Base-by-base conservation (phyloP, 2,113 vertebrate species). In the Crotalus horridus region DNA sequence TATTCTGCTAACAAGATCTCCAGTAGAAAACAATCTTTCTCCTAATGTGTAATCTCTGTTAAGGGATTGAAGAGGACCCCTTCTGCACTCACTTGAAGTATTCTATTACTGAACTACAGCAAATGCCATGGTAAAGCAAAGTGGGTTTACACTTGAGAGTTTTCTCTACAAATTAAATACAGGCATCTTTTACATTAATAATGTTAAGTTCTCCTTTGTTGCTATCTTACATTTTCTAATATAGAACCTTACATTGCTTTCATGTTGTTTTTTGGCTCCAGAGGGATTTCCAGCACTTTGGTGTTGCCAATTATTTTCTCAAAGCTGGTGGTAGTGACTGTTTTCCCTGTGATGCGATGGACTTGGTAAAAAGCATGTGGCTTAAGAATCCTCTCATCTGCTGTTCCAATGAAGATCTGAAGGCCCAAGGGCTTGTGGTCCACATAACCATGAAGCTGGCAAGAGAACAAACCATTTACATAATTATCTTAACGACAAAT, bases 351-450 rank as follows among this genome's bases (percentile, higher is more conserved):
- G 96, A 99, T 99, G 94, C 99, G 99, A 94, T 99, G 99, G 29
- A 99, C 99, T 96, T 99, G 99, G 95, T 99, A 99, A 97, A 99
- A 99, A 94, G 99, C 99, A 0, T 99, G 99, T 2, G 99, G 99
- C 93, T 99, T 99, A 1, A 99, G 98, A 97, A 99, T 99, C 56
- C 99, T 97, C 96, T 99, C 99, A 0, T 99, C 99, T 0, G 99
- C 99, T 0, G 99, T 99, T 90, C 99, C 99, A 1, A 99, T 99
- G 97, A 99, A 99, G 97, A 99, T 99, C 97, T 99, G 99, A 86
- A 99, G 98, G 2, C 98, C 99, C 85, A 99, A 98, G 0, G 99
- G 98, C 90, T 99, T 99, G 95, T 98, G 99, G 88, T 99, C 99
- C 97, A 98, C 97, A 96, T 99, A 99, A 91, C 99, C 99, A 0